phyloP scores from a whole-genome alignment of 2,888 invertebrate species.

The Phyto melanocephala region DNA sequence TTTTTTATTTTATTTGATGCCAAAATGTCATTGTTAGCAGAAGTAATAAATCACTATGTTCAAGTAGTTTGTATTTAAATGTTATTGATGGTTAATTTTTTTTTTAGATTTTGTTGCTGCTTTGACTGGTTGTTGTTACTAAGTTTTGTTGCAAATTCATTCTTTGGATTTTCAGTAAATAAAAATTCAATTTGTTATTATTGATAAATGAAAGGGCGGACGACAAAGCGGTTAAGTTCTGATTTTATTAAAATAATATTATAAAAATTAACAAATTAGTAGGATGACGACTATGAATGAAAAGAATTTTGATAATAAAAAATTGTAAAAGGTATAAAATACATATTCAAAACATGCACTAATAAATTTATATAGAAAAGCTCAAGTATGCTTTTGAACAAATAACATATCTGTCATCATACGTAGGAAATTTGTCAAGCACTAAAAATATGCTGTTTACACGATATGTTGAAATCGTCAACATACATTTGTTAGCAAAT shows the following conservation, averaged over 20 bases:
- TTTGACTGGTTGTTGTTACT: background rate
- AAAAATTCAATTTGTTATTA: slow-evolving; percentile 56
- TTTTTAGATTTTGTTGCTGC: background rate
- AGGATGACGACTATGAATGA: too few species aligned
- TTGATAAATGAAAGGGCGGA: slow-evolving; percentile 19
- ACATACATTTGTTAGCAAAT: too few species aligned
- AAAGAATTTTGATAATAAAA: too few species aligned
- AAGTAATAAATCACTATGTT: slow-evolving; percentile 60
- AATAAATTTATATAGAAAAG: too few species aligned
- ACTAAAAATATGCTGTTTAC: too few species aligned
- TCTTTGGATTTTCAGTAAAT: slow-evolving; percentile 61
- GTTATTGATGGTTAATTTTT: slow-evolving; percentile 64
- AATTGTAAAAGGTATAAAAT: too few species aligned
- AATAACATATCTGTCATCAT: too few species aligned
- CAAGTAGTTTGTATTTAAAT: slow-evolving; percentile 60
- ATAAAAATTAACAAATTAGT: background rate
- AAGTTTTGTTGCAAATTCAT: slow-evolving; percentile 25
- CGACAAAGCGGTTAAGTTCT: background rate
- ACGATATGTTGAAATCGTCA: too few species aligned
- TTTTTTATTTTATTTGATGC: slow-evolving; percentile 42
- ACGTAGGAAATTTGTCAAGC: too few species aligned
- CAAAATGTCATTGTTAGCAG: slow-evolving; percentile 59
- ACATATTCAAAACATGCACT: too few species aligned
- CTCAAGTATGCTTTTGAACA: too few species aligned
- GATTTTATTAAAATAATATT: background rate